These are phyloP conservation scores for Zeus faber DNA, from an alignment of 2,113 vertebrate species.

Conservation along the genomic window DNA sequence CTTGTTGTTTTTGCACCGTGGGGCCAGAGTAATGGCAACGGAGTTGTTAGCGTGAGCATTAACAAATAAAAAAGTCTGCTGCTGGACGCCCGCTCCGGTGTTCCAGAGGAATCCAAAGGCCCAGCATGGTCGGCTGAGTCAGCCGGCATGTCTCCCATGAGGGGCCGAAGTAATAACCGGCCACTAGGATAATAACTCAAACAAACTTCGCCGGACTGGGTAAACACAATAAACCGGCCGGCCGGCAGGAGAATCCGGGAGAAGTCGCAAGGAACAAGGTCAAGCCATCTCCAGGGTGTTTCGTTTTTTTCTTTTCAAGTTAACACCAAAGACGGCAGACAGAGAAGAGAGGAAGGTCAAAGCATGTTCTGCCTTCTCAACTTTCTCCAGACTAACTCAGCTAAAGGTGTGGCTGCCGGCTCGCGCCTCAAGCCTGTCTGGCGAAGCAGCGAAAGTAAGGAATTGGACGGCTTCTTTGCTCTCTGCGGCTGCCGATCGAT, in stretches of 20 bases:
- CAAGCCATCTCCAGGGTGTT: no score
- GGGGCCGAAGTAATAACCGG: slow-evolving; percentile 11
- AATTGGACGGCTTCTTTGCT: background rate
- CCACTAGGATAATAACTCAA: slow-evolving; percentile 16
- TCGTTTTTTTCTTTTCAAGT: no score
- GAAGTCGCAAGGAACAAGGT: background rate
- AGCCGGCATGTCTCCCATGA: slow-evolving; percentile 17
- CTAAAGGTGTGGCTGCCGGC: no score
- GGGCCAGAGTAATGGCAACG: slow-evolving; percentile 9
- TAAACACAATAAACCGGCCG: background rate
- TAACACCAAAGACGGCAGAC: no score
- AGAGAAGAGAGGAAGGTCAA: no score
- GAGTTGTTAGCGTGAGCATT: slow-evolving; percentile 12
- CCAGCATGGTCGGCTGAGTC: slow-evolving; percentile 28
- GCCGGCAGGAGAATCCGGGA: background rate
- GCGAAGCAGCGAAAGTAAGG: background rate
- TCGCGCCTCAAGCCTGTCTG: background rate
- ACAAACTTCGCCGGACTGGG: slow-evolving; percentile 7
- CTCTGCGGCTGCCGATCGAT: background rate
- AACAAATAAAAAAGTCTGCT: slow-evolving; percentile 19
- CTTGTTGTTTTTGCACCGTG: slow-evolving; percentile 27
- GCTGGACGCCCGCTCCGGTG: slow-evolving; percentile 29
- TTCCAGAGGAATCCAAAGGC: slow-evolving; percentile 20
- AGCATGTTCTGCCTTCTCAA: no score
- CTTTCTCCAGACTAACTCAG: no score